Evolutionary conservation across 1,140 invertebrate genomes (phyloP), one percentile per base, ranked within the genome.

Genomic region (Spodoptera frugiperda): DNA sequence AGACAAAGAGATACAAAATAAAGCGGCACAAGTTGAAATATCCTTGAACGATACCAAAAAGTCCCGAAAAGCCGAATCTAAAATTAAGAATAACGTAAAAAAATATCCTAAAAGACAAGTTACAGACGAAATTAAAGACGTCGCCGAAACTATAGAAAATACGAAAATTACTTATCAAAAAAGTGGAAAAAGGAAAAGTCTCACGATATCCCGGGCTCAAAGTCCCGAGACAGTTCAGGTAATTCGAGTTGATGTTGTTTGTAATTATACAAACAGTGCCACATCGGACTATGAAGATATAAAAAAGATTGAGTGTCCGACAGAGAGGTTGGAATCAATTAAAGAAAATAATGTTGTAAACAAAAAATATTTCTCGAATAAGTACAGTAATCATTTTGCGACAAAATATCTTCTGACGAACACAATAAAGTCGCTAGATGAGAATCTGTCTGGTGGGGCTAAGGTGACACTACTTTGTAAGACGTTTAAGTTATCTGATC

Each of bases 221-320:
- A 94, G 91, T 74, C 94, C 94, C 2, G 93, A 93, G 59, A 94
- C 92, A 0, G 84, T 94, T 6, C 93, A 94, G 85, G 86, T 94
- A 3, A 94, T 94, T 44, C 87, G 94, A 84, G 91, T 94, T 0
- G 93, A 94, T 77, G 93, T 94, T 19, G 87, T 93, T 21, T 92
- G 89, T 74, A 91, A 92, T 77, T 85, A 90, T 71, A 87, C 82
- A 25, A 73, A 73, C 39, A 84, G 81, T 57, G 88, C 90, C 6
- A 78, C 81, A n/a, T 88, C 87, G 49, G 84, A 90, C 75, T 83
- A 84, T 61, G 87, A 89, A 59, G 86, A 91, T 19, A 80, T 77
- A 63, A 91, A 83, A 81, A 65, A 82, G 55, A 70, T 54, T n/a
- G 68, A 80, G n/a, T 46, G 11, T 46, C 11, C 82, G 67, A 53